Evolutionary conservation across 2,113 vertebrate genomes (phyloP).

Genomic region (Microcebus murinus): DNA sequence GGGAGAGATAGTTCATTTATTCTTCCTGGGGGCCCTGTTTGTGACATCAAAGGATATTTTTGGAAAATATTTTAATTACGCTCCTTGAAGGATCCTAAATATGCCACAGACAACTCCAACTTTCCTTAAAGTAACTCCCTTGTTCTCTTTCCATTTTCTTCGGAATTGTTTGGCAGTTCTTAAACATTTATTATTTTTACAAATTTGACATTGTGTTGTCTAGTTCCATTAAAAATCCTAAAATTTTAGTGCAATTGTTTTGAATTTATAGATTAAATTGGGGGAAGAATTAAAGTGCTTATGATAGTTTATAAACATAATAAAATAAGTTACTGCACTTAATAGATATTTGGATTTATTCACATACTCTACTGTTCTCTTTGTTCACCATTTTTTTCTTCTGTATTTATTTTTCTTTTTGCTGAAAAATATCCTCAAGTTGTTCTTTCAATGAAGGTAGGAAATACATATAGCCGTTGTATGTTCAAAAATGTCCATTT

Average conservation of each 20-base stretch:
- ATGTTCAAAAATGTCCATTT: not conserved
- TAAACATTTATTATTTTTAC: not conserved
- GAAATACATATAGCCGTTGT: not conserved
- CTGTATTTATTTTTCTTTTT: not conserved
- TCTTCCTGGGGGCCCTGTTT: not conserved
- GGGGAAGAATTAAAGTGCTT: not conserved
- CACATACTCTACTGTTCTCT: not conserved
- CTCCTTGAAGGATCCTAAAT: not conserved
- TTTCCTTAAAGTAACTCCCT: not conserved
- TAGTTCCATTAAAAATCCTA: not conserved
- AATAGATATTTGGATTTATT: not conserved
- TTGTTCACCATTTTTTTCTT: not conserved
- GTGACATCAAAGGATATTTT: constrained; percentile 3
- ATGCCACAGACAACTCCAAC: not conserved
- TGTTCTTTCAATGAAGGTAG: not conserved
- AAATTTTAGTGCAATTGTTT: not conserved
- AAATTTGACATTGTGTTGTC: not conserved
- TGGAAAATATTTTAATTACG: not conserved
- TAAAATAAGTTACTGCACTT: not conserved
- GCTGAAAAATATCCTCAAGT: not conserved
- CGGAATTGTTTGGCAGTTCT: not conserved
- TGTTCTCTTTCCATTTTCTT: not conserved
- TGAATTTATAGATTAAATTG: not conserved
- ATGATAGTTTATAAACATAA: not conserved
- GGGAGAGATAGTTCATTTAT: not conserved